These are phyloP conservation scores for Tetrapedia diversipes DNA, from an alignment of 2,888 invertebrate species.

Conservation along the genomic window DNA sequence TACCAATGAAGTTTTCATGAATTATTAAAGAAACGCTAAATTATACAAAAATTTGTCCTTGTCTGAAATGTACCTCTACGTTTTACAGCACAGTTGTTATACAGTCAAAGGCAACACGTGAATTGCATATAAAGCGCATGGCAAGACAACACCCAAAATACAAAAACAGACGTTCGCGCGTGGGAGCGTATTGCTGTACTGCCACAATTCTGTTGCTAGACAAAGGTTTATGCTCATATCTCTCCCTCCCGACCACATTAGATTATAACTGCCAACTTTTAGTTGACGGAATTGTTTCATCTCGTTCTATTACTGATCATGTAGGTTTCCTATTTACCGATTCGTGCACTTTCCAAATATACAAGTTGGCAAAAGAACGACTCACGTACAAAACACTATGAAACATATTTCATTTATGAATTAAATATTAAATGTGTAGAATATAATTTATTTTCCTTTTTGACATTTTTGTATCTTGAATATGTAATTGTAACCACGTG, in stretches of 20 bases:
- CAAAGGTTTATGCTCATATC: constrained; percentile 40
- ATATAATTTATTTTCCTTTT: too few species aligned
- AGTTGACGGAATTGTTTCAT: constrained; percentile 1
- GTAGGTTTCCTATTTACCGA: constrained; percentile 20
- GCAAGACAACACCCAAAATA: constrained; percentile 10
- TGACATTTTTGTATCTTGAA: too few species aligned
- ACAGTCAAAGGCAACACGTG: constrained; percentile 10
- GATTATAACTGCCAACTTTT: not conserved
- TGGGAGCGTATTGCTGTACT: constrained; percentile 28
- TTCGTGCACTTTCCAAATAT: not conserved
- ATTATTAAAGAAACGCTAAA: not conserved
- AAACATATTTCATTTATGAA: too few species aligned
- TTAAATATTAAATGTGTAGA: too few species aligned
- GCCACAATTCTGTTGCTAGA: constrained; percentile 17
- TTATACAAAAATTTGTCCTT: not conserved
- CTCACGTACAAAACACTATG: too few species aligned
- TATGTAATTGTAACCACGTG: too few species aligned
- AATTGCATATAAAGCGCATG: constrained; percentile 22
- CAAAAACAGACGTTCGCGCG: constrained; percentile 1
- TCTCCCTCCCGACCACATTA: constrained; percentile 28
- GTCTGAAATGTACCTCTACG: too few species aligned
- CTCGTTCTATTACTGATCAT: constrained; percentile 2
- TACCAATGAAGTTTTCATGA: constrained; percentile 9
- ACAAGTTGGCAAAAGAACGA: not conserved
- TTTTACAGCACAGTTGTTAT: not conserved